Evolutionary conservation across 2,888 invertebrate genomes (phyloP), one percentile per base, ranked within the genome.

Genomic region (Drosophila maculinotata): DNA sequence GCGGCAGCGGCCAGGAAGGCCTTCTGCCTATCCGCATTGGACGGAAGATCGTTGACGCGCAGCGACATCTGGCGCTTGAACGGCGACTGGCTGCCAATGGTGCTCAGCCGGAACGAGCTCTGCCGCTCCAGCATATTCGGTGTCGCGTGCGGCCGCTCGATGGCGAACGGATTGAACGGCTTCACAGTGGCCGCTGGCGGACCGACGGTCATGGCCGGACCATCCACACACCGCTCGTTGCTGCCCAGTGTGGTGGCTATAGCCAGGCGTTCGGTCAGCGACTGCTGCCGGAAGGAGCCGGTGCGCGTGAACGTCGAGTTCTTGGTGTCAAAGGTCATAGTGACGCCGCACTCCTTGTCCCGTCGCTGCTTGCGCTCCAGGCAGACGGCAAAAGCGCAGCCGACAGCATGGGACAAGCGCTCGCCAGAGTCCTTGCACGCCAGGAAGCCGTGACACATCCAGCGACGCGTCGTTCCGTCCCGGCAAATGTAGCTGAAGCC

Each of bases 401-500:
- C 99, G 25, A 99, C 99, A 1, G 99, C 99, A 92, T 99, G 99
- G 83, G 99, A 99, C 73, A 99, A 92, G 41, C 99, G 94, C 93
- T 99, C 99, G 59, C 99, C 99, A 81, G 97, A 96, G 92, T 99
- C 99, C 90, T 98, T 96, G 51, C 96, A 93, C 49, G 99, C 98
- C 75, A 98, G 93, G 92, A 99, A 99, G 33, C 99, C 99, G 92
- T 99, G 99, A 91, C 99, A 99, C 98, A 99, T 99, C 99, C 99
- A 99, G 14, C 99, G 94, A 5, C 99, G 94, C 0, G 99, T 99
- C 10, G 99, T 98, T 63, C 99, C 99, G 92, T 99, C 99, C 63
- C 99, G 95, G 91, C 99, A 99, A 76, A 99, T 99, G 92, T 99
- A 99, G 72, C 99, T 99, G 92, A 76, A 99, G 15, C 99, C 99